phyloP scores from a whole-genome alignment of 2,888 invertebrate species.

The Epicampocera succincta region DNA sequence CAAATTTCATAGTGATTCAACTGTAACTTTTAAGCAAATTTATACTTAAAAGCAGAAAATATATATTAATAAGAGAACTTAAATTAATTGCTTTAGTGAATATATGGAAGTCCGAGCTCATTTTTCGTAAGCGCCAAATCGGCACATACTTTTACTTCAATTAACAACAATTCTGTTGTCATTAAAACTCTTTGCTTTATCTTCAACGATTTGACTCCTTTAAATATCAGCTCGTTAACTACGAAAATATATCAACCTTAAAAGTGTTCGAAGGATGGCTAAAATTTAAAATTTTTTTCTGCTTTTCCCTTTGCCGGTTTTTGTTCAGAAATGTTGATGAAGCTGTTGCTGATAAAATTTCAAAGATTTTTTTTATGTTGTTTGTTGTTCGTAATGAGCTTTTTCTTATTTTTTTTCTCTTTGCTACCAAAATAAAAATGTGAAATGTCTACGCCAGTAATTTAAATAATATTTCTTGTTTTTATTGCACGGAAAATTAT shows the following conservation, averaged over 20 bases:
- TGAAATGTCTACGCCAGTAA: conserved; percentile 30
- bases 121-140: too few species aligned
- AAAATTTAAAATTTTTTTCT: background rate
- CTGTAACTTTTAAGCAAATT: too few species aligned
- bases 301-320: background rate
- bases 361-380: background rate
- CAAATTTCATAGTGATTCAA: too few species aligned
- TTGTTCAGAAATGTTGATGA: conserved; percentile 27
- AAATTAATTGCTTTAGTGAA: too few species aligned
- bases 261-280: background rate
- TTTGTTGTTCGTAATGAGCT: background rate
- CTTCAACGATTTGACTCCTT: background rate
- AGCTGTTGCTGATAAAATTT: conserved; percentile 55
- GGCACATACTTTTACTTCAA: too few species aligned
- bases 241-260: too few species aligned
- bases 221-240: background rate
- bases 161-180: too few species aligned
- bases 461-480: conserved; percentile 43
- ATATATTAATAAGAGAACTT: too few species aligned
- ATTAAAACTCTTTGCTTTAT: background rate
- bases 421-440: background rate
- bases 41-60: too few species aligned
- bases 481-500: conserved; percentile 30
- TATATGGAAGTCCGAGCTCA: too few species aligned
- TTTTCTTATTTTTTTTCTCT: conserved; percentile 15